phyloP scores from a whole-genome alignment of 2,888 invertebrate species.

The Silvanus unidentatus region DNA sequence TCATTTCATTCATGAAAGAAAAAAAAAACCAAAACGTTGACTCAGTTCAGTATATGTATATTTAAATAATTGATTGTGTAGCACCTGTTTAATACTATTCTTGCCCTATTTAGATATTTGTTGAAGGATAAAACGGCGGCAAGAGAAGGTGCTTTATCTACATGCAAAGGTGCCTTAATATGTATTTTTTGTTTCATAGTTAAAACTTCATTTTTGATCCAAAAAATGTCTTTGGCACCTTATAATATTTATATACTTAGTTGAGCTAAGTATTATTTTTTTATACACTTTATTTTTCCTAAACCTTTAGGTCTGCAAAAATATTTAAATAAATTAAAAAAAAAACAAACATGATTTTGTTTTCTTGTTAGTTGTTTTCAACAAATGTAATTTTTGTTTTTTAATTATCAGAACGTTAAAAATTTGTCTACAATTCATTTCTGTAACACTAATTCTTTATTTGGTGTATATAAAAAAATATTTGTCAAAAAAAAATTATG shows the following conservation, averaged over 20 bases:
- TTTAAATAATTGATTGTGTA: not conserved
- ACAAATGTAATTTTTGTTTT: not conserved
- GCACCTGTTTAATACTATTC: not conserved
- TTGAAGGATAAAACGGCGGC: conserved; percentile 10
- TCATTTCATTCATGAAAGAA: no score
- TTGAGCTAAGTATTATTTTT: conserved; percentile 17
- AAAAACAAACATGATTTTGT: conserved; percentile 4
- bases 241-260: conserved; percentile 20
- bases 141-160: conserved; percentile 17
- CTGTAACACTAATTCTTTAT: not conserved
- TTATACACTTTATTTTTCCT: not conserved
- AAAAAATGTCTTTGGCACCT: conserved; percentile 20
- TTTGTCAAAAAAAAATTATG: conserved; percentile 19
- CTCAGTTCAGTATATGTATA: not conserved
- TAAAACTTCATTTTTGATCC: conserved; percentile 2
- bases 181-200: conserved; percentile 14
- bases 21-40: not conserved
- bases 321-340: not conserved
- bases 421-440: not conserved
- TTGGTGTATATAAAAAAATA: conserved; percentile 12
- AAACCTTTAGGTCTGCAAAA: not conserved
- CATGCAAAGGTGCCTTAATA: conserved; percentile 25
- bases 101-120: conserved; percentile 14
- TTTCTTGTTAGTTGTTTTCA: conserved; percentile 2
- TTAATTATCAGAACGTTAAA: not conserved